A percentile compares a stretch with the other conserved stretches of the same genome.
Conservation (phyloP, 2,113 vertebrate genomes). For the Lynx canadensis region DNA sequence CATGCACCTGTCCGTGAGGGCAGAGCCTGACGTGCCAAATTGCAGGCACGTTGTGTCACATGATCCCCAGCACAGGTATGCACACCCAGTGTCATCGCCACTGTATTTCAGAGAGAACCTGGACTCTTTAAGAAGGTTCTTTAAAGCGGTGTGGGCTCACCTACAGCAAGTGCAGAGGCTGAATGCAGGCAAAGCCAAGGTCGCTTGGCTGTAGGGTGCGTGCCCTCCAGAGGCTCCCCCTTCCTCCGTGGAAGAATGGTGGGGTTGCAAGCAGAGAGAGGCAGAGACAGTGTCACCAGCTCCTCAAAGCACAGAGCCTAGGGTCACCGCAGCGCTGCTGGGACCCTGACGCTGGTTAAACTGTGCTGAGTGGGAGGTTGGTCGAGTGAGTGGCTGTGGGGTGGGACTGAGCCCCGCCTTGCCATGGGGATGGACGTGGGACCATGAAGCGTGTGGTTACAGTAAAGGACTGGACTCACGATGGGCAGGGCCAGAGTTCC, state of each 20-base stretch:
- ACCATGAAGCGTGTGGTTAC: rapidly evolving
- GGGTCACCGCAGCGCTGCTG: rapidly evolving
- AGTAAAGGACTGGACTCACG: background rate
- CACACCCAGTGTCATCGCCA: rapidly evolving
- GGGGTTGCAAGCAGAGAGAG: rapidly evolving
- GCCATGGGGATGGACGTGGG: rapidly evolving
- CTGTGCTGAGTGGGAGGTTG: background rate
- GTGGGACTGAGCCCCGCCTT: background rate
- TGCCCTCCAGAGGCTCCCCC: background rate
- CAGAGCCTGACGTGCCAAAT: rapidly evolving
- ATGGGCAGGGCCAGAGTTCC: rapidly evolving
- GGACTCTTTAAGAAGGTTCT: background rate
- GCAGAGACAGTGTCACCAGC: rapidly evolving
- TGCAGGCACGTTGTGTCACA: rapidly evolving
- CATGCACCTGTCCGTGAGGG: rapidly evolving
- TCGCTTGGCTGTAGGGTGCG: rapidly evolving
- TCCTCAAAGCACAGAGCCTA: too few relatives aligned
- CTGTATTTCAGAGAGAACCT: background rate
- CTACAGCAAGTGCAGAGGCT: background rate
- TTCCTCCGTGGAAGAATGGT: rapidly evolving
- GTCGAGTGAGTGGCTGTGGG: background rate
- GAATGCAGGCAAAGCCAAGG: background rate
- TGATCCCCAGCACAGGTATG: background rate
- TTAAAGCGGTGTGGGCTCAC: background rate
- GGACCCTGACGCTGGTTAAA: too few relatives aligned